Base-by-base conservation (phyloP, 2,113 vertebrate genomes). In the Cyphomyrus plagiostoma region DNA sequence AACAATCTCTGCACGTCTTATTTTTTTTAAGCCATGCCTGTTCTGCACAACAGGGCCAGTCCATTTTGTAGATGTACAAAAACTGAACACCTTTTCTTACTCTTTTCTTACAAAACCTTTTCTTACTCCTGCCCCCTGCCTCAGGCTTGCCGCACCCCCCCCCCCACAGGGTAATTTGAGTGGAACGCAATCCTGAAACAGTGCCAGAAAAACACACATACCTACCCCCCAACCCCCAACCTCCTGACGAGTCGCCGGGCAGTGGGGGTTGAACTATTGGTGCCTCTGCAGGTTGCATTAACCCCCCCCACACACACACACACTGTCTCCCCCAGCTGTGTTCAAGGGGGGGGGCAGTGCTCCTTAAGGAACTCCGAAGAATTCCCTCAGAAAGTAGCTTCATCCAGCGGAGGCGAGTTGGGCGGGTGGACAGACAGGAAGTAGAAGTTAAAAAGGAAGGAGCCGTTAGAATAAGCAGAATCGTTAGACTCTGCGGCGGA, bases 121-220 rank as follows among this genome's bases (percentile, higher is more conserved):
- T 30, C 17, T 46, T 82, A 23, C 77, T 82, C 46, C 21, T 86
- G 48, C 46, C 46, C 52, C 46, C 26, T 45, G 42, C 91, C 53
- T 86, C 85, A 26, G 48, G 26, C 92, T 94, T 94, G 94, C 93
- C 94, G 93, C 94, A 93, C 93, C 94, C 58, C 89, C 80, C 93
- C 94, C 94, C 92, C 94, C 93, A 92, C 94, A 92, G 92, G 93
- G 92, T 93, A 93, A 95, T 91, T 94, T 93, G 94, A 93, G 94
- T 94, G 94, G 93, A 96, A 94, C 93, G 93, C 93, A 95, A 93
- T 93, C 93, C 95, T 94, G 94, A 95, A 94, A 95, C 94, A 95
- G 93, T 94, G 93, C 95, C 94, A 94, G 93, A 94, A 93, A 95
- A 88, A 91, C 89, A 86, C 88, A 77, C 85, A 86, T 50, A 52